Percentiles rank a stretch among this genome's conserved stretches.
Evolutionary conservation across 1,140 invertebrate species (phyloP).

Genomic region (Caerostris darwini): DNA sequence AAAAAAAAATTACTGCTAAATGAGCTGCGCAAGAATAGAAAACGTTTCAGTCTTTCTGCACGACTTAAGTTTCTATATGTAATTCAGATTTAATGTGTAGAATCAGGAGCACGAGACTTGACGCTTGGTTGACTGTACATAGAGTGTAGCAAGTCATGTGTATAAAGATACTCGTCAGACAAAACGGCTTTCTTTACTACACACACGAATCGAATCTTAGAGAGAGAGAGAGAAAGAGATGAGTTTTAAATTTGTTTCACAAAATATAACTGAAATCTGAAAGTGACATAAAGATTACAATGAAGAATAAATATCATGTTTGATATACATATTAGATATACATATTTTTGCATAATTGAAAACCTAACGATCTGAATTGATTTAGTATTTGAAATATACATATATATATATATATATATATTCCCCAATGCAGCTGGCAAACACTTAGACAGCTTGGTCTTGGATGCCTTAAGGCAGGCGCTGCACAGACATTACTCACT

Average conservation of each 20-base stretch:
- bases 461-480: too few relatives aligned
- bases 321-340: too few relatives aligned
- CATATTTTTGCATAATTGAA: too few relatives aligned
- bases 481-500: too few relatives aligned
- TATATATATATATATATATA: too few relatives aligned
- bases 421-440: too few relatives aligned
- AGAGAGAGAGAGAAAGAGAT: background rate
- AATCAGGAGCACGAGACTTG: constrained; percentile 22
- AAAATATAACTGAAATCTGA: background rate
- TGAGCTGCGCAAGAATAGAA: constrained; percentile 5
- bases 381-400: too few relatives aligned
- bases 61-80: constrained; percentile 22
- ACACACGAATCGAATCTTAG: background rate
- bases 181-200: background rate
- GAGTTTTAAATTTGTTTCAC: constrained; percentile 1
- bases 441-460: too few relatives aligned
- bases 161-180: constrained; percentile 1
- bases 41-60: constrained; percentile 23
- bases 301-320: too few relatives aligned
- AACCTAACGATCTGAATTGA: too few relatives aligned
- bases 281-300: background rate
- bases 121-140: background rate
- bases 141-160: constrained; percentile 31
- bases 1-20: background rate
- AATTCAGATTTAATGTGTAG: constrained; percentile 14